Evolutionary conservation across 2,113 vertebrate species (phyloP).

Genomic region (Nannospalax galili): DNA sequence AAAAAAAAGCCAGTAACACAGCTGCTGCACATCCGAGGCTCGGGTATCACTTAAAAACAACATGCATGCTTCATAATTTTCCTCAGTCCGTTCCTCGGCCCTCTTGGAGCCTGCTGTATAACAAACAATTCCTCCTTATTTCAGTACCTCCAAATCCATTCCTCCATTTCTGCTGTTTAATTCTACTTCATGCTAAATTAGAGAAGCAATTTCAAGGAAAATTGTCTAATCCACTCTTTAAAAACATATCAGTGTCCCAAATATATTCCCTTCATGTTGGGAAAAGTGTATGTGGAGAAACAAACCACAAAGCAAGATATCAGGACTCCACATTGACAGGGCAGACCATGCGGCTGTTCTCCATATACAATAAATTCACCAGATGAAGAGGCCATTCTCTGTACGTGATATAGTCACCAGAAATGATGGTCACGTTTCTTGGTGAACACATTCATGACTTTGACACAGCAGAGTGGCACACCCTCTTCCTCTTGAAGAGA

Average conservation of each 20-base stretch:
- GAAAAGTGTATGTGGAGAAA: background rate
- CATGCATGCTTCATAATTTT: slow-evolving; percentile 45
- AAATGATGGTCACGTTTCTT: background rate
- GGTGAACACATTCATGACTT: background rate
- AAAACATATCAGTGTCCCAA: slow-evolving; percentile 36
- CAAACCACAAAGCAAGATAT: background rate
- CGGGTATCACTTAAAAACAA: slow-evolving; percentile 76
- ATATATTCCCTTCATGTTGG: slow-evolving; percentile 34
- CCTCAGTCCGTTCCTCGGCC: slow-evolving; percentile 43
- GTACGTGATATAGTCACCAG: background rate
- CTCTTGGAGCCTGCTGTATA: slow-evolving; percentile 34
- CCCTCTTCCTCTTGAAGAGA: background rate
- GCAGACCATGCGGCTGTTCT: background rate
- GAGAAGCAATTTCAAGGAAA: slow-evolving; percentile 56
- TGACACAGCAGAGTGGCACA: background rate
- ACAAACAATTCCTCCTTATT: slow-evolving; percentile 57
- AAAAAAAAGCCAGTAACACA: slow-evolving; percentile 56
- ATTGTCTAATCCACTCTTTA: slow-evolving; percentile 34
- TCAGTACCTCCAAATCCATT: slow-evolving; percentile 53
- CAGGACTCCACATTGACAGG: background rate
- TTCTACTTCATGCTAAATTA: slow-evolving; percentile 63
- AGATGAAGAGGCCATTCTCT: no score
- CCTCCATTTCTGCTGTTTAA: slow-evolving; percentile 44
- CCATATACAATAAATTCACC: no score
- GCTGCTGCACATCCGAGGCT: slow-evolving; percentile 62